Evolutionary conservation across 2,113 vertebrate genomes (phyloP).

Genomic region (Indicator indicator): DNA sequence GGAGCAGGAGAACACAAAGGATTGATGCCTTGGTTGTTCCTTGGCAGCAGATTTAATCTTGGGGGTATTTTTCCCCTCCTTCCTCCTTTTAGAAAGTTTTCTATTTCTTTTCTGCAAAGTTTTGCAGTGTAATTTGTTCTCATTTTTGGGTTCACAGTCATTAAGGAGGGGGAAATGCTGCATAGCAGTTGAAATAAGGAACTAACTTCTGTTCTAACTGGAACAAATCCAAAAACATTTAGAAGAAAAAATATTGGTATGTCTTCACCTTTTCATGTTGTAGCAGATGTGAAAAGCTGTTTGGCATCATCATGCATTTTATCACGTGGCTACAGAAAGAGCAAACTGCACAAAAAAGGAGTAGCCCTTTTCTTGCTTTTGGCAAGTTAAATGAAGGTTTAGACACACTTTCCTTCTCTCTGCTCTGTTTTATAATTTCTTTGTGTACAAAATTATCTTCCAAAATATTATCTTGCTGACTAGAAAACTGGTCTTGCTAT

Average conservation of each 20-base stretch:
- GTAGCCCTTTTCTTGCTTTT: neutral
- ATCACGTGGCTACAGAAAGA: neutral
- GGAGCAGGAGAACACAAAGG: slow-evolving; percentile 15
- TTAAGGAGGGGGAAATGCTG: neutral
- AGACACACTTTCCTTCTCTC: neutral
- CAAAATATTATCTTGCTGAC: neutral
- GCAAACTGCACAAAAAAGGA: neutral
- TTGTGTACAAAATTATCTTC: neutral
- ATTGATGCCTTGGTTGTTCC: slow-evolving; percentile 41
- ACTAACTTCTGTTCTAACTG: neutral
- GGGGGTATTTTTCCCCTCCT: neutral
- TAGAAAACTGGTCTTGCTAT: neutral
- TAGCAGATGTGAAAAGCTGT: neutral
- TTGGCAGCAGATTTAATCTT: slow-evolving; percentile 35
- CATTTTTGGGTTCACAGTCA: accelerated
- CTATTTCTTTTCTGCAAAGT: neutral
- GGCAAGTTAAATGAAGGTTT: neutral
- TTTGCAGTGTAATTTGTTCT: neutral
- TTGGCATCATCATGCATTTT: neutral
- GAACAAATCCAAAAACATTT: neutral
- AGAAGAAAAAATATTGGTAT: neutral
- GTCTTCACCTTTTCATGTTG: neutral
- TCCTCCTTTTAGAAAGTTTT: neutral
- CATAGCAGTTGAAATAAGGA: neutral
- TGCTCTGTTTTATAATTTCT: neutral